Conservation (phyloP, 2,888 invertebrate species). For the Lysandra bellargus region DNA sequence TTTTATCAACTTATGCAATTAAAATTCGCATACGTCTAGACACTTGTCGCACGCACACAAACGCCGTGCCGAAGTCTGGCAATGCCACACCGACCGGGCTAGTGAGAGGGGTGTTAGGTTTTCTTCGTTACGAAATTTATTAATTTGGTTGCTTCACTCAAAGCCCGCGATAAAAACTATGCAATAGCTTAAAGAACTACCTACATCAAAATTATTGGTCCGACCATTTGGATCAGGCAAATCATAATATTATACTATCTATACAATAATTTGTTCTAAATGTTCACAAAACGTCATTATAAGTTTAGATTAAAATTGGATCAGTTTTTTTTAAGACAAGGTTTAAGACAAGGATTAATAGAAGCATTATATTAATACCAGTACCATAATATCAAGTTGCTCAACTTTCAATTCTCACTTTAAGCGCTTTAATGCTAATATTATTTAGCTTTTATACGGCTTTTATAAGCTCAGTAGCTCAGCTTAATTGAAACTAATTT, state of each 20-base stretch:
- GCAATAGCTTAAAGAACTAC: too few species aligned
- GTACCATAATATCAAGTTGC: background rate
- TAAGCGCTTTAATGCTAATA: slow-evolving; percentile 9
- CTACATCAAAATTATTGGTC: too few species aligned
- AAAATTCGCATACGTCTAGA: too few species aligned
- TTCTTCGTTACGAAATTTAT: too few species aligned
- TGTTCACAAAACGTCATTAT: background rate
- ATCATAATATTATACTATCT: background rate
- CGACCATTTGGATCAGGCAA: too few species aligned
- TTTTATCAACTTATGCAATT: too few species aligned
- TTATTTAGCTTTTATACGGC: slow-evolving; percentile 7
- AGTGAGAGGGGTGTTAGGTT: too few species aligned
- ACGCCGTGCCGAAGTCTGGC: too few species aligned
- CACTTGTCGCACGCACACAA: too few species aligned
- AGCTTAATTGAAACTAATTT: slow-evolving; percentile 29
- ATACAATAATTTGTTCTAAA: background rate
- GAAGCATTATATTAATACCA: background rate
- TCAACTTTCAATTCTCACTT: slow-evolving; percentile 7
- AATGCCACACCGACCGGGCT: too few species aligned
- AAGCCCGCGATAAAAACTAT: too few species aligned
- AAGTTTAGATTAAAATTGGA: background rate
- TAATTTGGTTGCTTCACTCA: too few species aligned
- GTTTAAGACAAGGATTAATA: background rate
- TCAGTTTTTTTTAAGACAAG: background rate
- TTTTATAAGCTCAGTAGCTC: slow-evolving; percentile 18